phyloP scores from a whole-genome alignment of 2,888 invertebrate species.

The Diplazon laetatorius region DNA sequence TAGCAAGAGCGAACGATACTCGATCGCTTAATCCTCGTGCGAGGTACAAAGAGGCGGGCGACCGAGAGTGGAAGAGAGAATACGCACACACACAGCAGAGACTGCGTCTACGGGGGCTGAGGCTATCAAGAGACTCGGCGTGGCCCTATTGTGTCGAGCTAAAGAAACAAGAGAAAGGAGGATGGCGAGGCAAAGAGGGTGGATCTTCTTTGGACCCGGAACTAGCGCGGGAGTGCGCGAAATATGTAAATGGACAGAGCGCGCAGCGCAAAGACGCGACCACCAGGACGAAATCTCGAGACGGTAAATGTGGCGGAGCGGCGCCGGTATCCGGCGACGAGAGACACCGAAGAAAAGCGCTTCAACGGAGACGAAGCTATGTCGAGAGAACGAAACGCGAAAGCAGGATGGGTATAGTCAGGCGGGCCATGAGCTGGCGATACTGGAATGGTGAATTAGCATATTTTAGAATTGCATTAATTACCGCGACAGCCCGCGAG shows the following conservation, averaged over 20 bases:
- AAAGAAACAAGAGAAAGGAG: slow-evolving; percentile 45
- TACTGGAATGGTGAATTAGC: slow-evolving; percentile 71
- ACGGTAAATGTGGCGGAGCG: slow-evolving; percentile 70
- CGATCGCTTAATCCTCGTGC: slow-evolving; percentile 63
- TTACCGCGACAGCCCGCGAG: slow-evolving; percentile 68
- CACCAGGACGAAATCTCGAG: slow-evolving; percentile 72
- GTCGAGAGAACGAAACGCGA: slow-evolving; percentile 8
- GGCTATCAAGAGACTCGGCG: slow-evolving; percentile 37
- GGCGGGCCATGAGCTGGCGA: slow-evolving; percentile 55
- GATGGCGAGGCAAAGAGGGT: slow-evolving; percentile 30
- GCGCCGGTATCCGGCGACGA: slow-evolving; percentile 57
- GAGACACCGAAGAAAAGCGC: slow-evolving; percentile 37
- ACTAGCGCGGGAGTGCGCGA: slow-evolving; percentile 66
- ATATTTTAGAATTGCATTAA: slow-evolving; percentile 77
- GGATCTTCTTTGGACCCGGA: slow-evolving; percentile 56
- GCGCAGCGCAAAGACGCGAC: slow-evolving; percentile 64
- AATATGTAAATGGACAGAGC: slow-evolving; percentile 71
- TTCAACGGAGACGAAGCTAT: slow-evolving; percentile 2
- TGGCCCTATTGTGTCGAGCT: slow-evolving; percentile 56
- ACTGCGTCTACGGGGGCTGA: slow-evolving; percentile 39
- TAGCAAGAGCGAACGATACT: slow-evolving; percentile 45
- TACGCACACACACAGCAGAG: slow-evolving; percentile 29
- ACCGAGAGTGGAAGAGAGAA: slow-evolving; percentile 10
- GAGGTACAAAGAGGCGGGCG: slow-evolving; percentile 30
- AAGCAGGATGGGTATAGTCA: slow-evolving; percentile 31